Conservation (phyloP, 2,797 vertebrate genomes). For the Amniataba percoides region DNA sequence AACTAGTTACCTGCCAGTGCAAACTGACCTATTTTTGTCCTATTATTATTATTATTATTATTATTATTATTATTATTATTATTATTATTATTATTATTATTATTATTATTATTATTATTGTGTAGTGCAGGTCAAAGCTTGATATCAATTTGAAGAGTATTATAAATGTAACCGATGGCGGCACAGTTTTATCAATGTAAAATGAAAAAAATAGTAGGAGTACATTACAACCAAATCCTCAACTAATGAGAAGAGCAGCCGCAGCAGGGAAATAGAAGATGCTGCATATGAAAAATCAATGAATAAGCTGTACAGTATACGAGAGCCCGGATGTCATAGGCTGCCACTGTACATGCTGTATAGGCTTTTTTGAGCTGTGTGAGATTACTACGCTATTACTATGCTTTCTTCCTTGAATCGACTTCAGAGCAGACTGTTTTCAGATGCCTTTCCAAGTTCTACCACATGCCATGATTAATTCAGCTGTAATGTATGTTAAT, state of each 20-base stretch:
- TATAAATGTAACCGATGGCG: not conserved
- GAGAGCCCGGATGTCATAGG: conserved; percentile 54
- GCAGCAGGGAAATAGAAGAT: conserved; percentile 35
- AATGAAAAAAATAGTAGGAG: conserved; percentile 9
- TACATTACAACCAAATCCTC: conserved; percentile 40
- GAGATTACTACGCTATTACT: conserved; percentile 60
- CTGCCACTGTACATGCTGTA: conserved; percentile 46
- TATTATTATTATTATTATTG: not conserved
- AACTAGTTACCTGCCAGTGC: not conserved
- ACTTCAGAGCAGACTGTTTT: conserved; percentile 79
- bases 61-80: not conserved
- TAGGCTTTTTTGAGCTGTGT: conserved; percentile 48
- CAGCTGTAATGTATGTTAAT: conserved; percentile 86
- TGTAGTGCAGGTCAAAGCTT: not conserved
- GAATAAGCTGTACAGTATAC: conserved; percentile 26
- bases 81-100: not conserved
- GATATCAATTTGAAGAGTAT: not conserved
- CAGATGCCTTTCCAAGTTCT: conserved; percentile 81
- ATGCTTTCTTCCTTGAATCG: conserved; percentile 67
- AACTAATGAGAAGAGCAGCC: conserved; percentile 49
- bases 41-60: not conserved
- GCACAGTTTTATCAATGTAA: conserved; percentile 23
- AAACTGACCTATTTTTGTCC: not conserved
- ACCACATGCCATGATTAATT: conserved; percentile 80
- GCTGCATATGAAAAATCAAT: conserved; percentile 58